A percentile compares a stretch with the other conserved stretches of the same genome.
These are phyloP conservation scores for Psococerastis gibbosa DNA, from an alignment of 2,888 invertebrate species.

Conservation along the genomic window DNA sequence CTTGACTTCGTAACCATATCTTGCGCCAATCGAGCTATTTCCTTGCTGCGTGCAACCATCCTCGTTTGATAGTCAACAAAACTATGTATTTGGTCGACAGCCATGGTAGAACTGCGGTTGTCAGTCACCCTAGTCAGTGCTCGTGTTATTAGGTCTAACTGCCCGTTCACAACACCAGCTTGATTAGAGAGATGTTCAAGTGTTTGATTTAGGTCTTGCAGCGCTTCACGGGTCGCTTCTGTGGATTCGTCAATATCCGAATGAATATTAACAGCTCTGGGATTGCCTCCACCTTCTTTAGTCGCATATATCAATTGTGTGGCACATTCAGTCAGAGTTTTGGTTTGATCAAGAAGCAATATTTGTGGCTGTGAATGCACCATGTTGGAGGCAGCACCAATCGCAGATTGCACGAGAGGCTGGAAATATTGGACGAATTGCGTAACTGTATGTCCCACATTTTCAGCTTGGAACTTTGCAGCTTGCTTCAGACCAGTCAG, in stretches of 20 bases:
- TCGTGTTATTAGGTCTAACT: conserved; percentile 78
- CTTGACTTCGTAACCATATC: conserved; percentile 83
- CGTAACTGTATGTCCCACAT: conserved; percentile 58
- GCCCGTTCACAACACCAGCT: conserved; percentile 72
- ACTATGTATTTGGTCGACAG: conserved; percentile 45
- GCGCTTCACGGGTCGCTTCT: conserved; percentile 54
- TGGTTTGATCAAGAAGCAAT: conserved; percentile 71
- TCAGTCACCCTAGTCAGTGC: conserved; percentile 69
- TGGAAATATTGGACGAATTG: conserved; percentile 54
- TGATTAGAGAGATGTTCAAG: conserved; percentile 70
- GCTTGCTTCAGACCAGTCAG: conserved; percentile 70
- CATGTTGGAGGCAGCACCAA: conserved; percentile 79
- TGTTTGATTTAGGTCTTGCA: conserved; percentile 60
- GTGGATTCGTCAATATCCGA: conserved; percentile 66
- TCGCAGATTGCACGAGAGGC: conserved; percentile 61
- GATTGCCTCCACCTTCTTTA: conserved; percentile 85
- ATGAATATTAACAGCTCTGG: conserved; percentile 64
- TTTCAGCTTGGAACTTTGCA: conserved; percentile 81
- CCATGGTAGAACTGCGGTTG: conserved; percentile 28
- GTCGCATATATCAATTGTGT: conserved; percentile 66
- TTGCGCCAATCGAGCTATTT: conserved; percentile 78
- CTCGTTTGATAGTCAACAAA: conserved; percentile 95
- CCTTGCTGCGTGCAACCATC: conserved; percentile 88
- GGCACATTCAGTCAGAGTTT: conserved; percentile 88
- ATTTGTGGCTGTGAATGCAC: conserved; percentile 76